Conservation (phyloP, 2,797 vertebrate species). For the Brachyalestes nurse region DNA sequence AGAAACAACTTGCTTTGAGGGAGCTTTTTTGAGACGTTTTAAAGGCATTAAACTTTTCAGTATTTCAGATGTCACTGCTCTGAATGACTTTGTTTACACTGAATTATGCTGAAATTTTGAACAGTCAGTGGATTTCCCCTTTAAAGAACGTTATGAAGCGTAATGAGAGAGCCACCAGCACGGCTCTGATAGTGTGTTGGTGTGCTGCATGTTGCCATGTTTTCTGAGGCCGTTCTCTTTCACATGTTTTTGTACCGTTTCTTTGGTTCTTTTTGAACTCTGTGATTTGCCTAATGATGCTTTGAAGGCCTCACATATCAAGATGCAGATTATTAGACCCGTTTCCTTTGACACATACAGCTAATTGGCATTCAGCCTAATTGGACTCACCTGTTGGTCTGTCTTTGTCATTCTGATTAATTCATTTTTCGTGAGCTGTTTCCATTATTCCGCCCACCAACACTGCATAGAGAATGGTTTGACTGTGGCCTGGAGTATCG, state of each 20-base stretch:
- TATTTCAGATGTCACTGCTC: no score
- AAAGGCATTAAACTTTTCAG: no score
- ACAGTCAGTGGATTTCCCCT: no score
- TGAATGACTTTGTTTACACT: no score
- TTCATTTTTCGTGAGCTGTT: background rate
- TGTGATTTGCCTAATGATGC: constrained; percentile 5
- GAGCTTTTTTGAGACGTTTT: no score
- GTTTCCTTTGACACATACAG: background rate
- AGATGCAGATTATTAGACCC: constrained; percentile 14
- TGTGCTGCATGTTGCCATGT: background rate
- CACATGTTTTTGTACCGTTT: background rate
- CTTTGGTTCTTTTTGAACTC: background rate
- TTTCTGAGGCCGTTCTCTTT: background rate
- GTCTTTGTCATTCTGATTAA: background rate
- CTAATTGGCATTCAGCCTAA: constrained; percentile 4
- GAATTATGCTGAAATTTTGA: no score
- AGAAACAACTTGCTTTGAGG: no score
- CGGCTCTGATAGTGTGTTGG: no score
- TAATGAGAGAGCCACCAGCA: no score
- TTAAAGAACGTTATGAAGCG: no score
- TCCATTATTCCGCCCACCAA: background rate
- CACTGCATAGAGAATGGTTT: background rate
- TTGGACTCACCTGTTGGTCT: background rate
- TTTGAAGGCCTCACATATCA: constrained; percentile 11
- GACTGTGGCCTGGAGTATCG: background rate